These are phyloP conservation scores for Phymanthus crucifer DNA, from an alignment of 92 coral and sea anemone species.

Conservation along the genomic window DNA sequence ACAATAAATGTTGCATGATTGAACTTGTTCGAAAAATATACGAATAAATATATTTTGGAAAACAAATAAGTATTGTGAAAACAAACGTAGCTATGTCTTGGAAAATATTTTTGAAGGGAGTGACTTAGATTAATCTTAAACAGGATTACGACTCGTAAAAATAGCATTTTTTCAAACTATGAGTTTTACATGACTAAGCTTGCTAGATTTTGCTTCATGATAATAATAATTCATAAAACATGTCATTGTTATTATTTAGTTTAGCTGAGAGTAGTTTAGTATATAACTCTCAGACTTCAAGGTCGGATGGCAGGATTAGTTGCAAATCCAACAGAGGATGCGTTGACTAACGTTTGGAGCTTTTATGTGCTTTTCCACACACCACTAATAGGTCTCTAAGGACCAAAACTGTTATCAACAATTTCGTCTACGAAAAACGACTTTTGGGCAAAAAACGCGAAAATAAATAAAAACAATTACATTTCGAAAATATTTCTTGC, in stretches of 20 bases:
- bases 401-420: slow-evolving; percentile 13
- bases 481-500: not conserved
- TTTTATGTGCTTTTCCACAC: not conserved
- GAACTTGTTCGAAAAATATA: too few relatives aligned
- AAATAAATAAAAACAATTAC: too few relatives aligned
- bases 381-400: slow-evolving; percentile 25
- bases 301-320: not conserved
- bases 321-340: not conserved
- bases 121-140: too few relatives aligned
- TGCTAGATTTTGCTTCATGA: too few relatives aligned
- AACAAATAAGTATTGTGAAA: too few relatives aligned
- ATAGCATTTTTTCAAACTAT: too few relatives aligned
- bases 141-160: too few relatives aligned
- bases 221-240: not conserved
- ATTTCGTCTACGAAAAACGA: not conserved
- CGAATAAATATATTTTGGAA: too few relatives aligned
- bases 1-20: too few relatives aligned
- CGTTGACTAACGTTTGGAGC: not conserved
- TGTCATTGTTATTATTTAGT: not conserved
- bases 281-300: not conserved
- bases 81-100: too few relatives aligned
- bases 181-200: too few relatives aligned
- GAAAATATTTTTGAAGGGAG: not conserved
- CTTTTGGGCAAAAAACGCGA: not conserved
- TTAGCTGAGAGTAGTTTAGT: not conserved